A percentile compares a stretch with the other conserved stretches of the same genome.
Evolutionary conservation across 2,888 invertebrate genomes (phyloP).

Genomic region (Oscheius sp.): DNA sequence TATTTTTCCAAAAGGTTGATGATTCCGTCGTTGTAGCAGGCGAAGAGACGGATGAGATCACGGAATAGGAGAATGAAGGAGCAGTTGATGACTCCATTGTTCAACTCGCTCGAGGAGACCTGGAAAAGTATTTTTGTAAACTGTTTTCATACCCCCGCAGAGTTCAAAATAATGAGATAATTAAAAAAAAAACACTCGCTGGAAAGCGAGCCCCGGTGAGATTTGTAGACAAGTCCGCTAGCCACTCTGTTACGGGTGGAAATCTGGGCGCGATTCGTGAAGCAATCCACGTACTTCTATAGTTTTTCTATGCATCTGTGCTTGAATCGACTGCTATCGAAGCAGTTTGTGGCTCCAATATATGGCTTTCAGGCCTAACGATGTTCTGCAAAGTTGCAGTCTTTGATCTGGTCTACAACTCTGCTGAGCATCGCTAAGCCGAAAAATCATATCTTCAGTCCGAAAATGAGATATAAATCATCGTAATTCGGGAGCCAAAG

Average conservation of each 20-base stretch:
- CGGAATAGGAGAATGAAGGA: constrained; percentile 98
- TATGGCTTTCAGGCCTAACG: no score
- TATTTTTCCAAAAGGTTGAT: constrained; percentile 84
- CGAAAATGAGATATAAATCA: background rate
- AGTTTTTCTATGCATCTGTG: no score
- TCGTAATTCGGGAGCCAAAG: background rate
- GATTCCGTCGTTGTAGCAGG: constrained; percentile 94
- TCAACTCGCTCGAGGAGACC: constrained; percentile 87
- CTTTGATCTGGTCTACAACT: constrained; percentile 1
- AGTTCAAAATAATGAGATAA: no score
- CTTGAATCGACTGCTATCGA: no score
- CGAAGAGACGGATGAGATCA: constrained; percentile 97
- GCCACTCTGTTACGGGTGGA: no score
- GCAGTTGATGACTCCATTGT: constrained; percentile 98
- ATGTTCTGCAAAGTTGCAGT: background rate
- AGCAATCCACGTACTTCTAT: no score
- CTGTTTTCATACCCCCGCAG: no score
- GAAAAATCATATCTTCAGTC: background rate
- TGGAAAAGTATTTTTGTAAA: constrained; percentile 15
- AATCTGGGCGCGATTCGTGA: no score
- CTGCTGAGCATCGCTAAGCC: background rate
- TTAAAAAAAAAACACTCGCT: no score
- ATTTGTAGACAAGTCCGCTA: no score
- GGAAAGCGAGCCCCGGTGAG: no score
- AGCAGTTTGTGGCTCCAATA: no score